Evolutionary conservation across 2,888 invertebrate species (phyloP).

Genomic region (Aleiodes testaceus): DNA sequence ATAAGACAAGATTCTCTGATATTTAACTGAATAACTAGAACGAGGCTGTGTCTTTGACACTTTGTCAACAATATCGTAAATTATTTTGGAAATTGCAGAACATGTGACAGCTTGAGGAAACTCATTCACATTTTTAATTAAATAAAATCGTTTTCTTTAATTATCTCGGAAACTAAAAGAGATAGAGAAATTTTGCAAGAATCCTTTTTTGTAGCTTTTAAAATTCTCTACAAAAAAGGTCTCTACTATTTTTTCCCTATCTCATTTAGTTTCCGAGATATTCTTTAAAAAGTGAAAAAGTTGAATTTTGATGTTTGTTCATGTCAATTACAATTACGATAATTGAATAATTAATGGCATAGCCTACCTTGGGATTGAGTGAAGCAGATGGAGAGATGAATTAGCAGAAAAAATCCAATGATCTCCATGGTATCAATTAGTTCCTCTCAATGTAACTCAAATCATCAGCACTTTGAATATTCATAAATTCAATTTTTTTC

Average conservation of each 20-base stretch:
- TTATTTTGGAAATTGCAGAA: background rate
- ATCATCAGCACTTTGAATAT: background rate
- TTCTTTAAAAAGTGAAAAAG: too few species aligned
- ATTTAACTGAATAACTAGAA: background rate
- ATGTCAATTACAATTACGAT: background rate
- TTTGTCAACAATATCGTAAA: constrained; percentile 15
- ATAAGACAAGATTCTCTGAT: constrained; percentile 11
- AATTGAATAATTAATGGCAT: background rate
- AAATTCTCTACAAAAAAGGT: too few species aligned
- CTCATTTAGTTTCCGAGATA: too few species aligned
- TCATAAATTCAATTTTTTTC: background rate
- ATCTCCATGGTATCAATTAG: background rate
- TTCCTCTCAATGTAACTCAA: background rate
- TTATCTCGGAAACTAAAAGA: too few species aligned
- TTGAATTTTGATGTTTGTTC: too few species aligned
- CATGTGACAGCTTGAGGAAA: too few species aligned
- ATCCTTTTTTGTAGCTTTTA: too few species aligned
- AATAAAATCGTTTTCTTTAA: too few species aligned
- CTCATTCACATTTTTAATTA: too few species aligned
- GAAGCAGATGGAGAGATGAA: background rate
- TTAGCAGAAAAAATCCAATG: background rate
- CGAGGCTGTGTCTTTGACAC: constrained; percentile 23
- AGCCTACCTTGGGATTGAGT: background rate
- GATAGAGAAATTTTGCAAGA: too few species aligned
- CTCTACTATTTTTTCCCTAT: too few species aligned